Evolutionary conservation across 2,888 invertebrate genomes (phyloP).

Genomic region (Crematogaster levior): DNA sequence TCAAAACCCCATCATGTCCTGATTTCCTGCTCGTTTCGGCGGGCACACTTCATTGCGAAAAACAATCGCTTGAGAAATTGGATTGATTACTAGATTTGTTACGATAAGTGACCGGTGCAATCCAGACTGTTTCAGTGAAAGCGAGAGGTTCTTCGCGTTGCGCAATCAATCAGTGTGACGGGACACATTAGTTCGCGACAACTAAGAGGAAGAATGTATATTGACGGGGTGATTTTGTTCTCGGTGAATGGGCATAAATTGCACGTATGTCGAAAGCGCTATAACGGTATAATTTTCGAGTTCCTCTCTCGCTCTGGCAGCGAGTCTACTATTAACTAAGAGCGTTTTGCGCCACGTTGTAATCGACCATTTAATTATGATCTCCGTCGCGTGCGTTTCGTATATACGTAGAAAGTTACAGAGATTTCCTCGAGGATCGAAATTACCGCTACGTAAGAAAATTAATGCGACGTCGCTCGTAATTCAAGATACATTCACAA

Average conservation of each 20-base stretch:
- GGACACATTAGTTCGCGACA: constrained; percentile 32
- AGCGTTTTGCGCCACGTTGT: constrained; percentile 33
- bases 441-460: constrained; percentile 29
- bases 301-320: constrained; percentile 11
- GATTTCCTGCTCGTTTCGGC: constrained; percentile 20
- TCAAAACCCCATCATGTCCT: background rate
- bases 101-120: constrained; percentile 7
- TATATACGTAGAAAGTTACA: constrained; percentile 43
- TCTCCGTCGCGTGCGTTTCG: constrained; percentile 35
- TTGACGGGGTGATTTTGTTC: constrained; percentile 27
- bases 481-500: constrained; percentile 20
- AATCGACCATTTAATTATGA: constrained; percentile 48
- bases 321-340: constrained; percentile 25
- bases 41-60: constrained; percentile 1
- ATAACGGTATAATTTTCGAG: constrained; percentile 38
- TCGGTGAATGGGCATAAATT: constrained; percentile 12
- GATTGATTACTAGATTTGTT: constrained; percentile 10
- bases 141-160: constrained; percentile 40
- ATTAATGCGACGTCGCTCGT: constrained; percentile 35
- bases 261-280: constrained; percentile 35
- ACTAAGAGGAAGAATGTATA: background rate
- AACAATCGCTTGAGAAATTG: constrained; percentile 35
- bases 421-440: constrained; percentile 1
- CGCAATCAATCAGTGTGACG: constrained; percentile 44
- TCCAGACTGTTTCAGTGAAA: constrained; percentile 41